A percentile compares a stretch with the other conserved stretches of the same genome.
Conservation (phyloP, 2,797 vertebrate genomes). For the Phrynocephalus guinanensis region DNA sequence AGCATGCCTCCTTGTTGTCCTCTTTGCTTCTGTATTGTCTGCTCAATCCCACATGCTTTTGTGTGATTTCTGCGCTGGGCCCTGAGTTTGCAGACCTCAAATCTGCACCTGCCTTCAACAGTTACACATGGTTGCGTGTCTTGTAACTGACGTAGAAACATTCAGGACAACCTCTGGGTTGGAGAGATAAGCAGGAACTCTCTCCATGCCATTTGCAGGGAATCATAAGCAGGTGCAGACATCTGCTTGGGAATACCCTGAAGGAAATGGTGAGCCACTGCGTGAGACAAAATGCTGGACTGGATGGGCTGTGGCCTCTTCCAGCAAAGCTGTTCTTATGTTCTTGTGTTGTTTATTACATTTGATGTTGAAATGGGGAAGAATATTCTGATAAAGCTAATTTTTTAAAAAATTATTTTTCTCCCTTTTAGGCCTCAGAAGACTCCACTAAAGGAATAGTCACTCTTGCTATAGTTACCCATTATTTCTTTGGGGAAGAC, state of each 20-base stretch:
- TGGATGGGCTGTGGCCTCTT: too few species aligned
- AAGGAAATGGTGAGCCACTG: too few species aligned
- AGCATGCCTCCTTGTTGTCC: neutral
- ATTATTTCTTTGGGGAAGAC: conserved; percentile 91
- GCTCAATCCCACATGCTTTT: neutral
- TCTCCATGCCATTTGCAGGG: too few species aligned
- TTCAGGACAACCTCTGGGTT: too few species aligned
- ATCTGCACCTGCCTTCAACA: neutral
- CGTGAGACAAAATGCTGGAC: too few species aligned
- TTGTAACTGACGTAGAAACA: neutral
- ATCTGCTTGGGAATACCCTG: too few species aligned
- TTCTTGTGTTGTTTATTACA: neutral
- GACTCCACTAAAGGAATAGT: conserved; percentile 83
- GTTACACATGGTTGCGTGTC: neutral
- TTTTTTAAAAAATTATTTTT: conserved; percentile 1
- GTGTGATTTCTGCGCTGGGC: neutral
- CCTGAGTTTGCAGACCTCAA: neutral
- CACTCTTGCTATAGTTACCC: conserved; percentile 88
- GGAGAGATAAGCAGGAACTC: too few species aligned
- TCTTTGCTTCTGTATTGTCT: neutral
- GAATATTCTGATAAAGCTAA: neutral
- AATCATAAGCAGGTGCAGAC: too few species aligned
- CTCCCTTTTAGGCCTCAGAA: conserved; percentile 80
- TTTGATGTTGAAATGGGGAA: neutral
- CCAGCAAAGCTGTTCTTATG: too few species aligned